phyloP scores from a whole-genome alignment of 2,888 invertebrate genomes.

The Coelinius sp. region DNA sequence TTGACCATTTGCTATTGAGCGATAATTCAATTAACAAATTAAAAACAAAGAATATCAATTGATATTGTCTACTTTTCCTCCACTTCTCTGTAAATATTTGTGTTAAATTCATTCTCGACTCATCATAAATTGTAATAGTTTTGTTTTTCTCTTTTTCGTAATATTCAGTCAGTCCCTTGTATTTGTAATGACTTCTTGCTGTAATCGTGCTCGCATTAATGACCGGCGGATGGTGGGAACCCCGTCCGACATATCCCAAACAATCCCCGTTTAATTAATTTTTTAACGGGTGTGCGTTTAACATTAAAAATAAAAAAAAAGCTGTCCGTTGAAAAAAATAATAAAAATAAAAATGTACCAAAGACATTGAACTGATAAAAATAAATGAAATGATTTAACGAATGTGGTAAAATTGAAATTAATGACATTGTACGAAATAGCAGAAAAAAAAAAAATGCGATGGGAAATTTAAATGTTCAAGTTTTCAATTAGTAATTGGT shows the following conservation, averaged over 20 bases:
- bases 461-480: not conserved
- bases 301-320: conserved; percentile 44
- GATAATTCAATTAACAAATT: too few relatives aligned
- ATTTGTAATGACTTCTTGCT: conserved; percentile 22
- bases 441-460: conserved; percentile 1
- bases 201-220: conserved; percentile 48
- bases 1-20: not conserved
- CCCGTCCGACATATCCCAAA: conserved; percentile 60
- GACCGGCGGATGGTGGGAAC: conserved; percentile 61
- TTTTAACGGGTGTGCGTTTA: conserved; percentile 3
- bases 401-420: conserved; percentile 22
- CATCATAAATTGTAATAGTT: not conserved
- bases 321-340: conserved; percentile 67
- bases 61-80: not conserved
- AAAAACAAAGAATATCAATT: not conserved
- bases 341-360: conserved; percentile 67
- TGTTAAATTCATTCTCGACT: not conserved
- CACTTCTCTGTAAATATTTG: not conserved
- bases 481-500: conserved; percentile 48
- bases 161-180: not conserved
- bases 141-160: not conserved
- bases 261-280: conserved; percentile 30
- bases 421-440: conserved; percentile 1
- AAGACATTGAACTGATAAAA: conserved; percentile 59
- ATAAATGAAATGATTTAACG: conserved; percentile 42